These are phyloP conservation scores for Cacoxenus indagator DNA, from an alignment of 2,888 invertebrate species.

Conservation along the genomic window DNA sequence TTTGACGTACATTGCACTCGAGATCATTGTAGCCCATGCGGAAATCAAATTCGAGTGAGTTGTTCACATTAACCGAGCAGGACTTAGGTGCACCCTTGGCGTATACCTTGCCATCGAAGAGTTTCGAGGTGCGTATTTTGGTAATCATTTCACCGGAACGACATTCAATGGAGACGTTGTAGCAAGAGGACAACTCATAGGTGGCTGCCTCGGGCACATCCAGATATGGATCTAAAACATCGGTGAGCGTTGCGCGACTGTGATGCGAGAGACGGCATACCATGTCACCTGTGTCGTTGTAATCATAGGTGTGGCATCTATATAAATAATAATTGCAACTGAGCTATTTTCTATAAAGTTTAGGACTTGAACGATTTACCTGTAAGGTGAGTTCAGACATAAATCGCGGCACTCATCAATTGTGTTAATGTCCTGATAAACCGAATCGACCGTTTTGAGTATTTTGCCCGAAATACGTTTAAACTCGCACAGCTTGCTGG, in stretches of 20 bases:
- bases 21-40: conserved; percentile 93
- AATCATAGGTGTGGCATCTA: conserved; percentile 94
- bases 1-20: conserved; percentile 91
- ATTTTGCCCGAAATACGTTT: conserved; percentile 90
- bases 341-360: no score
- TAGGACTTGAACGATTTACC: conserved; percentile 57
- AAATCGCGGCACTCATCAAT: conserved; percentile 91
- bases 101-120: conserved; percentile 95
- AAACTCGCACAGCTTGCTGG: conserved; percentile 94
- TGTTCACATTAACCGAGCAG: conserved; percentile 89
- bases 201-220: conserved; percentile 92
- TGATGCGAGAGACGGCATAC: conserved; percentile 94
- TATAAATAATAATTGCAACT: no score
- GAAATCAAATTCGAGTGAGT: conserved; percentile 89
- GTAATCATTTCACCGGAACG: conserved; percentile 93
- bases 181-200: conserved; percentile 91
- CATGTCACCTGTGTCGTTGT: conserved; percentile 92
- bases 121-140: conserved; percentile 88
- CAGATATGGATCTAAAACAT: conserved; percentile 90
- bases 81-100: conserved; percentile 94
- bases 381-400: conserved; percentile 89
- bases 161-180: conserved; percentile 94
- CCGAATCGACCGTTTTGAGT: conserved; percentile 93
- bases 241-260: conserved; percentile 87
- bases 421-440: conserved; percentile 89